Percentiles rank a stretch among this genome's conserved stretches.
Evolutionary conservation across 2,888 invertebrate species (phyloP).

Genomic region (Platycheirus rosarum): DNA sequence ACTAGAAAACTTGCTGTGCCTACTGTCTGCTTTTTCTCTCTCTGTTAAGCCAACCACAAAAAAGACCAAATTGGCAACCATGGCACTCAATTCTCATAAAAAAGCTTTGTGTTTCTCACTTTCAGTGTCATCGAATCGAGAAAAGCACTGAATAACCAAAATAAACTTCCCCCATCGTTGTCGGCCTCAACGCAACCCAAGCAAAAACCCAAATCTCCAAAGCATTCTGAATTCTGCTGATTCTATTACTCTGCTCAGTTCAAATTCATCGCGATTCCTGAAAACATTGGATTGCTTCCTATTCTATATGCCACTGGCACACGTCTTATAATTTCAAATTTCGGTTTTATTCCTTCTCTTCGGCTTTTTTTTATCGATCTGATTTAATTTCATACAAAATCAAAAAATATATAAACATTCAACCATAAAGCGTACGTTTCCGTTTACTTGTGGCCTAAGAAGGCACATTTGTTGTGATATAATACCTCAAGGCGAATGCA

Average conservation of each 20-base stretch:
- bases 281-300: conserved; percentile 32
- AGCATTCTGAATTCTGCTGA: conserved; percentile 54
- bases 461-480: conserved; percentile 22
- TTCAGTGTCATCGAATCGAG: conserved; percentile 14
- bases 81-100: not conserved
- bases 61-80: conserved; percentile 12
- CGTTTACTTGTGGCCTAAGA: too few relatives aligned
- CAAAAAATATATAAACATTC: not conserved
- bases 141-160: conserved; percentile 49
- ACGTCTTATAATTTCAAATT: too few relatives aligned
- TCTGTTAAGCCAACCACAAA: too few relatives aligned
- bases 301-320: too few relatives aligned
- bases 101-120: conserved; percentile 46
- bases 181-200: not conserved
- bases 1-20: too few relatives aligned
- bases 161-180: conserved; percentile 57
- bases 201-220: conserved; percentile 8
- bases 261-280: conserved; percentile 62
- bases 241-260: too few relatives aligned
- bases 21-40: too few relatives aligned
- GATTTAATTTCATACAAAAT: conserved; percentile 34
- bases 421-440: not conserved
- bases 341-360: conserved; percentile 47
- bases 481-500: conserved; percentile 41
- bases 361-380: conserved; percentile 59